Percentiles rank a stretch among this genome's conserved stretches.
Evolutionary conservation across 2,888 invertebrate genomes (phyloP).

Genomic region (Napeogenes inachia): DNA sequence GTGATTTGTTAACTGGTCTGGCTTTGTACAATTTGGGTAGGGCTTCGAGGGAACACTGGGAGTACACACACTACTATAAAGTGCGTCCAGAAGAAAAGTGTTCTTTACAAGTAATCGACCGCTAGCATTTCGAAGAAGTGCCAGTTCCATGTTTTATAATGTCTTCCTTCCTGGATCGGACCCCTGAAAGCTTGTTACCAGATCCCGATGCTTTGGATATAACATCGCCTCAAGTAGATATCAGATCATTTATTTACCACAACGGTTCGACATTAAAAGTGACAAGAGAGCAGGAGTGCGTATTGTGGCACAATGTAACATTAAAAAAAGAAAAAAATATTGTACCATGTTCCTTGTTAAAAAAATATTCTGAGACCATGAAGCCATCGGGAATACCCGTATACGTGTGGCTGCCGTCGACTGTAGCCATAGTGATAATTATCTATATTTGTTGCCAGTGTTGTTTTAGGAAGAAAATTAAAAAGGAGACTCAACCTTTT

Average conservation of each 20-base stretch:
- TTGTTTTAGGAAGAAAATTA: slow-evolving; percentile 46
- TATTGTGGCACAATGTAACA: slow-evolving; percentile 63
- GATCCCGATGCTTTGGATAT: slow-evolving; percentile 51
- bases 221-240: slow-evolving; percentile 50
- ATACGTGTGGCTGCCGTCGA: slow-evolving; percentile 61
- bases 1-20: slow-evolving; percentile 58
- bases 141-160: slow-evolving; percentile 62
- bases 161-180: slow-evolving; percentile 58
- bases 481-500: slow-evolving; percentile 45
- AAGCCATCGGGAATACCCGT: slow-evolving; percentile 56
- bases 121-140: slow-evolving; percentile 55
- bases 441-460: slow-evolving; percentile 53
- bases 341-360: slow-evolving; percentile 58
- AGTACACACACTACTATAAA: slow-evolving; percentile 46
- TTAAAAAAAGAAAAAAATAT: slow-evolving; percentile 45
- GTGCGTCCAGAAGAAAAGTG: slow-evolving; percentile 52
- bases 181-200: slow-evolving; percentile 35
- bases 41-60: slow-evolving; percentile 43
- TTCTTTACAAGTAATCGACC: slow-evolving; percentile 58
- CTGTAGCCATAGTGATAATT: slow-evolving; percentile 47
- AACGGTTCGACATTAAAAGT: slow-evolving; percentile 47
- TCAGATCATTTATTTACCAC: slow-evolving; percentile 45
- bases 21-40: slow-evolving; percentile 67
- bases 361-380: slow-evolving; percentile 61
- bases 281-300: slow-evolving; percentile 54